A percentile compares a stretch with the other conserved stretches of the same genome.
Evolutionary conservation across 35 echinoderm and acorn worm species (phyloP).

Genomic region (Apostichopus californicus): DNA sequence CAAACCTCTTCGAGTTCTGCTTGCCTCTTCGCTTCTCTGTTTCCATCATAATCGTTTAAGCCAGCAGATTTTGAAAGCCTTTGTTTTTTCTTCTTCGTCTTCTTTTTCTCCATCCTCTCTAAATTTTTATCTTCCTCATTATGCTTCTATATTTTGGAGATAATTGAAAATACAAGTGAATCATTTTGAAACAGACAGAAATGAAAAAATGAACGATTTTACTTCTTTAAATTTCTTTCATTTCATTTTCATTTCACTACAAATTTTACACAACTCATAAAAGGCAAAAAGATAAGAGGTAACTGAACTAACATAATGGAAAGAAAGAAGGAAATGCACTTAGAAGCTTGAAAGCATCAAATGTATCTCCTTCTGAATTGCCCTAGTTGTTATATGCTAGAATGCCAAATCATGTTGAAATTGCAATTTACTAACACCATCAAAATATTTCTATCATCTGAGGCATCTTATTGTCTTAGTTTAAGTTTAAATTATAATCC

Average conservation of each 20-base stretch:
- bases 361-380: no score
- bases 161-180: no score
- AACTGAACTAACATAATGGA: no score
- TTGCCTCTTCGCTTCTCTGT: constrained; percentile 31
- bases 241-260: not conserved
- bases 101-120: not conserved
- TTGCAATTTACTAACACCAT: not conserved
- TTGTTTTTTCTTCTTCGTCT: not conserved
- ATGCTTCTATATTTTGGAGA: no score
- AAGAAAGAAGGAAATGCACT: not conserved
- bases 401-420: not conserved
- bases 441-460: not conserved
- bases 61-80: not conserved
- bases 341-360: no score
- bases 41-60: not conserved
- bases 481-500: not conserved
- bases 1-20: constrained; percentile 40
- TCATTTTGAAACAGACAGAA: no score
- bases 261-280: not conserved
- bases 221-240: not conserved
- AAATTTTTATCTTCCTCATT: no score
- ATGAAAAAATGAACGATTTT: no score
- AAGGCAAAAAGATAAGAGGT: not conserved
- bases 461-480: not conserved
- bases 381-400: not conserved